These are phyloP conservation scores for Actinia tenebrosa DNA, from an alignment of 64 coral and sea anemone species.

Conservation along the genomic window DNA sequence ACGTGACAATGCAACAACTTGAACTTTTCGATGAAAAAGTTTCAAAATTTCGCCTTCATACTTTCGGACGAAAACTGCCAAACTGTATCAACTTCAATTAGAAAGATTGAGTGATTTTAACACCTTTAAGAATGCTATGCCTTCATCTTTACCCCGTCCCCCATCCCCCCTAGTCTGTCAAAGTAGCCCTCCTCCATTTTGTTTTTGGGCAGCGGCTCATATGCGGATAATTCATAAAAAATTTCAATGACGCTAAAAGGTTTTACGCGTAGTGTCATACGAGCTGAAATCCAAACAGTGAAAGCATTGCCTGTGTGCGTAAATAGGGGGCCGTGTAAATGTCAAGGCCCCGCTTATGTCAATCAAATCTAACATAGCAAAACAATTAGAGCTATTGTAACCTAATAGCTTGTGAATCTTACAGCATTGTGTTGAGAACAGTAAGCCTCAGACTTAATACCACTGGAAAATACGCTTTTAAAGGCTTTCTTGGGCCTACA, in stretches of 20 bases:
- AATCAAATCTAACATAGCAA: conserved; percentile 22
- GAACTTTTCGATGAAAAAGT: background rate
- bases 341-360: conserved; percentile 15
- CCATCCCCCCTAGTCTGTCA: background rate
- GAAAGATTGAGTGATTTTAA: conserved; percentile 1
- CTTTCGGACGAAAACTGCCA: background rate
- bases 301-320: background rate
- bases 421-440: conserved; percentile 17
- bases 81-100: background rate
- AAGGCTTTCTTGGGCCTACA: background rate
- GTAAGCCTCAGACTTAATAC: background rate
- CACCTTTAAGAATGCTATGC: background rate
- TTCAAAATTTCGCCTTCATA: background rate
- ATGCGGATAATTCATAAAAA: background rate
- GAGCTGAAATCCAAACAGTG: conserved; percentile 14
- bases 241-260: conserved; percentile 1
- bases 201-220: background rate
- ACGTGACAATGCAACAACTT: background rate
- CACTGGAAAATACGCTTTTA: background rate
- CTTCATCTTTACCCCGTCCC: background rate
- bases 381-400: conserved; percentile 30
- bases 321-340: conserved; percentile 35
- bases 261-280: background rate
- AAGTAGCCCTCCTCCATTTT: background rate
- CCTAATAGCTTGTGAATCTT: conserved; percentile 1